Evolutionary conservation across 2,113 vertebrate genomes (phyloP).

Genomic region (Typhlomys cinereus): DNA sequence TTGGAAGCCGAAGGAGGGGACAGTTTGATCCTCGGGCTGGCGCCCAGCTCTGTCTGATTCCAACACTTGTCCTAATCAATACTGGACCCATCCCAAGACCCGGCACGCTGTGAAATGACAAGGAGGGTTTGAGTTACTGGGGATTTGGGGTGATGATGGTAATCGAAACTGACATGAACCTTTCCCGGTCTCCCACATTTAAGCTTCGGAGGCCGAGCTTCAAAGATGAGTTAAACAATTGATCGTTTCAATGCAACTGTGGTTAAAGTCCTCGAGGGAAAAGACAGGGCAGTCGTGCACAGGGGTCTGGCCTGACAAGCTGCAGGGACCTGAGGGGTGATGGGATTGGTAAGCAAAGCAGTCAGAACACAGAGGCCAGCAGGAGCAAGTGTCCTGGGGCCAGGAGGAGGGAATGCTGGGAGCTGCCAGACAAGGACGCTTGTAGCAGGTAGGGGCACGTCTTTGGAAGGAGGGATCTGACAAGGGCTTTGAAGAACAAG

Average conservation of each 20-base stretch:
- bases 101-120: background rate
- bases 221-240: background rate
- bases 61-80: rapidly evolving
- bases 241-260: background rate
- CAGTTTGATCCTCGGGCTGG: background rate
- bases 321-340: background rate
- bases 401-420: background rate
- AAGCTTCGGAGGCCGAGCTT: background rate
- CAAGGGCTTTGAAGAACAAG: background rate
- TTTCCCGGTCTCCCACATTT: background rate
- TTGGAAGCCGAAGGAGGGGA: no score
- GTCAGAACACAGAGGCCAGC: background rate
- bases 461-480: rapidly evolving
- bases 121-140: rapidly evolving
- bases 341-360: background rate
- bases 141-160: no score
- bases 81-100: background rate
- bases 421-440: background rate
- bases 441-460: no score
- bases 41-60: background rate
- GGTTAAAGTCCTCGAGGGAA: background rate
- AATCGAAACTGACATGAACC: background rate
- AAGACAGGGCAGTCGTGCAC: background rate
- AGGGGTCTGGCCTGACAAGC: background rate
- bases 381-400: background rate